phyloP scores from a whole-genome alignment of 2,797 vertebrate species.

The Stomatorhinus walkeri region DNA sequence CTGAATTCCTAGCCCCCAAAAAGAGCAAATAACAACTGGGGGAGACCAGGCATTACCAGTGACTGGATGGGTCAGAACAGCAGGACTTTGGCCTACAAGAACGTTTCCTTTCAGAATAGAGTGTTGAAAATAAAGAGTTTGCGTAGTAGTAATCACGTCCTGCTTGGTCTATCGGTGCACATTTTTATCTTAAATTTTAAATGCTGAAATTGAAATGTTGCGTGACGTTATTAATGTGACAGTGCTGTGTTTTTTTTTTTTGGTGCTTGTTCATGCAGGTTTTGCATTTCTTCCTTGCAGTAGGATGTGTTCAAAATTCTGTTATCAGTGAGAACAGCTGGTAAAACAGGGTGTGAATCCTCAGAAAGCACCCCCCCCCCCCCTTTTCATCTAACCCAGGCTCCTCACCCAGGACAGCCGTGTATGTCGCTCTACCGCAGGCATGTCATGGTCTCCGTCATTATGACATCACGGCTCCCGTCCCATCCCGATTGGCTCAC shows the following conservation, averaged over 20 bases:
- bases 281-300: neutral
- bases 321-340: neutral
- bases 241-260: neutral
- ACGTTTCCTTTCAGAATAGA: neutral
- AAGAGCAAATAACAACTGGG: neutral
- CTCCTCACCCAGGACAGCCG: neutral
- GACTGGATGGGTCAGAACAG: neutral
- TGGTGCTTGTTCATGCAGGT: neutral
- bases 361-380: neutral
- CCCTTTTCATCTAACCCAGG: neutral
- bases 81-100: neutral
- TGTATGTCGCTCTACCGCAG: neutral
- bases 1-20: neutral
- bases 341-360: slow-evolving; percentile 3
- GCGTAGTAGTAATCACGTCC: neutral
- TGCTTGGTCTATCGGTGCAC: neutral
- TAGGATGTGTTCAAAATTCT: neutral
- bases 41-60: neutral
- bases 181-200: neutral
- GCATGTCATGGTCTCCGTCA: neutral
- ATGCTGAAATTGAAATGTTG: neutral
- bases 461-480: neutral
- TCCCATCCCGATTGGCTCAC: slow-evolving; percentile 17
- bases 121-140: neutral
- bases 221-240: neutral